These are phyloP conservation scores for Abscondita cerata DNA, from an alignment of 2,888 invertebrate species.

Conservation along the genomic window DNA sequence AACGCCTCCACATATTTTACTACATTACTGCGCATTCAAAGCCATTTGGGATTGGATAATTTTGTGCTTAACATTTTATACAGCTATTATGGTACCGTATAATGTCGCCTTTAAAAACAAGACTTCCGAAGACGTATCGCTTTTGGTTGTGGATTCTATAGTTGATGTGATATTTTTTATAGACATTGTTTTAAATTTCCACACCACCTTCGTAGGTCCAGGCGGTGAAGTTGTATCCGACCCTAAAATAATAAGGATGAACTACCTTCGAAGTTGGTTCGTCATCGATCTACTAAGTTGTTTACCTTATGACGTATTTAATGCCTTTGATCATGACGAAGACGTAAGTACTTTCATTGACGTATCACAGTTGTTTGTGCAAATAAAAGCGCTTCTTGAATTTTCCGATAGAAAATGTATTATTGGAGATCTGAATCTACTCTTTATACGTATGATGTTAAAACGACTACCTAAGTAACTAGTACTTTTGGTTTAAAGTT, in stretches of 20 bases:
- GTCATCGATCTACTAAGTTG: conserved; percentile 98
- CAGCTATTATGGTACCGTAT: conserved; percentile 95
- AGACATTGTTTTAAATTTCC: conserved; percentile 99
- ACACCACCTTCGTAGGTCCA: conserved; percentile 99
- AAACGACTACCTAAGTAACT: too few relatives aligned
- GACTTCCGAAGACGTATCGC: conserved; percentile 94
- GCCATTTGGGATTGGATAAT: conserved; percentile 99
- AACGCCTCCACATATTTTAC: conserved; percentile 98
- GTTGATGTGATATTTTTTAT: conserved; percentile 99
- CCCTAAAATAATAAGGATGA: conserved; percentile 97
- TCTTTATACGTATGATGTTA: too few relatives aligned
- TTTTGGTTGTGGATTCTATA: conserved; percentile 95
- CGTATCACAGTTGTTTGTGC: too few relatives aligned
- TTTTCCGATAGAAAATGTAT: too few relatives aligned
- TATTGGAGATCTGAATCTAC: too few relatives aligned
- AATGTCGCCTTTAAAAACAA: conserved; percentile 99
- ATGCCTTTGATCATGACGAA: conserved; percentile 99
- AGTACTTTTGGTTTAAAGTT: too few relatives aligned
- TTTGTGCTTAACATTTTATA: conserved; percentile 99
- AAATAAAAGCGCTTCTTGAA: too few relatives aligned
- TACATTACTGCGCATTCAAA: conserved; percentile 99
- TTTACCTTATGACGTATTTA: conserved; percentile 99
- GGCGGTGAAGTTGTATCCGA: conserved; percentile 97
- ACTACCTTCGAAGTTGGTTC: conserved; percentile 99
- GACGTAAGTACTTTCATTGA: conserved; percentile 69